Evolutionary conservation across 2,888 invertebrate genomes (phyloP).

Genomic region (Ectropis crepuscularia): DNA sequence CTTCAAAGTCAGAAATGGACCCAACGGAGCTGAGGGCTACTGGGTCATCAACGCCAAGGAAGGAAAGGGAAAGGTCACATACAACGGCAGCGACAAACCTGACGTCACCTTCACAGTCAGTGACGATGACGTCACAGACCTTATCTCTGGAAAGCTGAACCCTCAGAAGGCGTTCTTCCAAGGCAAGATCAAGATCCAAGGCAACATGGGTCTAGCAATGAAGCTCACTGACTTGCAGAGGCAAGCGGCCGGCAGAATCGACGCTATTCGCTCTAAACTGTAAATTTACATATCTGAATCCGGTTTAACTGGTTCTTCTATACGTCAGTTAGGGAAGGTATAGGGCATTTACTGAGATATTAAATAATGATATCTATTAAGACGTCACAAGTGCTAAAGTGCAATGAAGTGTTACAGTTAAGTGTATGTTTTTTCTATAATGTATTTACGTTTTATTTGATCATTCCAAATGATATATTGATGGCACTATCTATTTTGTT

Average conservation of each 20-base stretch:
- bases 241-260: constrained; percentile 89
- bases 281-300: constrained; percentile 80
- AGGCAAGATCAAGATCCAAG: constrained; percentile 98
- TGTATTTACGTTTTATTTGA: constrained; percentile 52
- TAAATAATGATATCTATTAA: constrained; percentile 27
- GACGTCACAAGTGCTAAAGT: constrained; percentile 25
- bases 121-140: constrained; percentile 94
- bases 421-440: constrained; percentile 39
- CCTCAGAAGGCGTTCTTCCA: constrained; percentile 98
- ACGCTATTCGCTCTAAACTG: constrained; percentile 89
- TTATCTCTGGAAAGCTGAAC: constrained; percentile 96
- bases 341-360: constrained; percentile 54
- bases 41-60: constrained; percentile 97
- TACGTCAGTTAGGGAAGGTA: constrained; percentile 61
- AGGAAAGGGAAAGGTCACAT: constrained; percentile 94
- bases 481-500: constrained; percentile 54
- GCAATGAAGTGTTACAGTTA: constrained; percentile 36
- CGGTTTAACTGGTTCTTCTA: constrained; percentile 44
- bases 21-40: constrained; percentile 91
- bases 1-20: constrained; percentile 93
- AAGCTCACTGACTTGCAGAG: constrained; percentile 94
- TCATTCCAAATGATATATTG: constrained; percentile 65
- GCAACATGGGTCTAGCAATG: constrained; percentile 98
- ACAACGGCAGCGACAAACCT: constrained; percentile 92
- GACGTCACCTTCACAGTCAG: constrained; percentile 95